Conservation (phyloP, 2,113 vertebrate species). For the Platycercus adscitus region DNA sequence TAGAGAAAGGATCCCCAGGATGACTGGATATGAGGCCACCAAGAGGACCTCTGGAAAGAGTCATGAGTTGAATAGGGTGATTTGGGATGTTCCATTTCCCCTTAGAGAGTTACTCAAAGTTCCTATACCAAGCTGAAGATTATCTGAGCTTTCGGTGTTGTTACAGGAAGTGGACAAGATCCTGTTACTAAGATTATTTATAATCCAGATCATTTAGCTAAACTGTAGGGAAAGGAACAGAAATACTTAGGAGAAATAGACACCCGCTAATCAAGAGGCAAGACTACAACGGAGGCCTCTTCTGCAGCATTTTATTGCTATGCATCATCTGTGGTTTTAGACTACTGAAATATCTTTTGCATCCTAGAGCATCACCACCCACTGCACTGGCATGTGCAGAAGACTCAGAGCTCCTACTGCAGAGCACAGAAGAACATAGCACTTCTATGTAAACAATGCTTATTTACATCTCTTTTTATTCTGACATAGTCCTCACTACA, state of each 20-base stretch:
- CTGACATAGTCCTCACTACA: not conserved
- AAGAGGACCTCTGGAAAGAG: not conserved
- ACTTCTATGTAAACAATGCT: rapidly evolving
- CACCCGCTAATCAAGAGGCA: not conserved
- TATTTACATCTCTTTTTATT: not conserved
- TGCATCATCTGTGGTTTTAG: not conserved
- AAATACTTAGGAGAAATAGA: not conserved
- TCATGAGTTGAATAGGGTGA: not conserved
- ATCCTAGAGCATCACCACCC: not conserved
- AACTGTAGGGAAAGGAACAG: not conserved
- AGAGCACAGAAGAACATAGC: not conserved
- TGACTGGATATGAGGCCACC: not conserved
- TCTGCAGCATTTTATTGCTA: not conserved
- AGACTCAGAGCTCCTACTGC: not conserved
- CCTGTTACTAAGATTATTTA: not conserved
- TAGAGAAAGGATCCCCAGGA: not conserved
- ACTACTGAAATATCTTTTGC: not conserved
- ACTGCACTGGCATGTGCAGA: not conserved
- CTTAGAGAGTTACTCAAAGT: not conserved
- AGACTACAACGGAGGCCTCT: not conserved
- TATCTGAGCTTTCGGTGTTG: not conserved
- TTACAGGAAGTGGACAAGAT: not conserved
- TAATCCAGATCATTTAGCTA: not conserved
- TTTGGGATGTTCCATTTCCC: not conserved
- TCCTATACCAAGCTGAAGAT: not conserved